Evolutionary conservation across 1,140 invertebrate genomes (phyloP).

Genomic region (Nymphalis io): DNA sequence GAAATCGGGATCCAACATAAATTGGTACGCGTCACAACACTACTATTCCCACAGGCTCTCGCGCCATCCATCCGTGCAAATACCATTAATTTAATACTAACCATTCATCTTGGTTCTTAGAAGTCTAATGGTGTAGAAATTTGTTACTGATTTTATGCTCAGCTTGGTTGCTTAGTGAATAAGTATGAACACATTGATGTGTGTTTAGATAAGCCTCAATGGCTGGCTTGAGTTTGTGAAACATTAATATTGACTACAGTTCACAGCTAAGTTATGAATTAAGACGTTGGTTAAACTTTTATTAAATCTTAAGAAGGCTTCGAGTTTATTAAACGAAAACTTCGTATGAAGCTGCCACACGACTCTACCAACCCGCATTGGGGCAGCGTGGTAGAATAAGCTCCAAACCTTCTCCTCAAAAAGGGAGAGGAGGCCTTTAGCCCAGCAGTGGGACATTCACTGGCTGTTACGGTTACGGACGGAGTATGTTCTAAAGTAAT

Average conservation of each 20-base stretch:
- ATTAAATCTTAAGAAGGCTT: no score
- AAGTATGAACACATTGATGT: constrained; percentile 3
- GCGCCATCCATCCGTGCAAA: constrained; percentile 14
- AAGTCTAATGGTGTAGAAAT: constrained; percentile 28
- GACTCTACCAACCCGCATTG: no score
- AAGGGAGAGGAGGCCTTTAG: no score
- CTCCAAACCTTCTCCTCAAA: no score
- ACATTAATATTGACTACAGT: no score
- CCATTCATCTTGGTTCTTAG: constrained; percentile 18
- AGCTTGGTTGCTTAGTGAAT: constrained; percentile 12
- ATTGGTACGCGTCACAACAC: background rate
- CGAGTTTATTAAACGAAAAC: no score
- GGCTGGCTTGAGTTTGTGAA: no score
- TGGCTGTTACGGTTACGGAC: no score
- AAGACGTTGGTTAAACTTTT: background rate
- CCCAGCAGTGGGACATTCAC: no score
- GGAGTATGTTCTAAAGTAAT: no score
- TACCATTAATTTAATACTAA: constrained; percentile 17
- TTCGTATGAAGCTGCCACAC: no score
- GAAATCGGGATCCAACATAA: background rate
- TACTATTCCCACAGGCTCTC: background rate
- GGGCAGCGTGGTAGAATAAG: no score
- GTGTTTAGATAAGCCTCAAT: background rate
- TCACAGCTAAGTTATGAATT: background rate
- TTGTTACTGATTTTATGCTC: constrained; percentile 22